These are phyloP conservation scores for Drosophila fuyamai DNA, from an alignment of 1,140 invertebrate genomes.

Conservation along the genomic window DNA sequence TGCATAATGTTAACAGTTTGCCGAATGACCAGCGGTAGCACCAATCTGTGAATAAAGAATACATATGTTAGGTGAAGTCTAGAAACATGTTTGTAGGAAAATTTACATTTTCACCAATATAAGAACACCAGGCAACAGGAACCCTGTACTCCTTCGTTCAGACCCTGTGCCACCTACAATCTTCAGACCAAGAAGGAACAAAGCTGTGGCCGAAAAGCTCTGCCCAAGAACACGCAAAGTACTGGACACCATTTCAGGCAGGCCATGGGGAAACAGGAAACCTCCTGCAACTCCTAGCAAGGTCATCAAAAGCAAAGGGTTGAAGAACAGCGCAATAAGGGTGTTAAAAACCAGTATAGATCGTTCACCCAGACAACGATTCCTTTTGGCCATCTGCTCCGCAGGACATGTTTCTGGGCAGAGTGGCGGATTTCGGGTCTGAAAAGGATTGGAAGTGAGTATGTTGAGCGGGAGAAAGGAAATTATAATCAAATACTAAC, in stretches of 20 bases:
- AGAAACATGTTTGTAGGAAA: not conserved
- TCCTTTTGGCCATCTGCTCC: slow-evolving; percentile 68
- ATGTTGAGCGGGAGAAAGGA: not conserved
- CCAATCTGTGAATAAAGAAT: slow-evolving; percentile 87
- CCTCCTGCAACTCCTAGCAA: slow-evolving; percentile 95
- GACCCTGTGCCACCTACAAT: slow-evolving; percentile 96
- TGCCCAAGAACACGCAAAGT: slow-evolving; percentile 93
- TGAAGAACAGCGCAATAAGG: slow-evolving; percentile 90
- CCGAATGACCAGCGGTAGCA: slow-evolving; percentile 94
- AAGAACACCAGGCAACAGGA: slow-evolving; percentile 92
- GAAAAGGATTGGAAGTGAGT: not conserved
- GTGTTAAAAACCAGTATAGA: slow-evolving; percentile 85
- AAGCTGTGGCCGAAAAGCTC: slow-evolving; percentile 95
- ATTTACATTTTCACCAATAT: slow-evolving; percentile 94
- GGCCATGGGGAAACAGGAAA: slow-evolving; percentile 90
- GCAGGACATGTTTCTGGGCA: slow-evolving; percentile 80
- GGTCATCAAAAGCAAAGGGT: slow-evolving; percentile 97
- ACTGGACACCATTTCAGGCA: slow-evolving; percentile 91
- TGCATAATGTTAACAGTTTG: slow-evolving; percentile 92
- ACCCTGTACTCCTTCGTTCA: slow-evolving; percentile 55
- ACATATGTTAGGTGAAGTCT: not conserved
- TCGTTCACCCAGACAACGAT: slow-evolving; percentile 72
- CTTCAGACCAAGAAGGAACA: slow-evolving; percentile 95
- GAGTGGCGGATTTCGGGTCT: slow-evolving; percentile 64
- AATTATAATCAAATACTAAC: slow-evolving; percentile 16